Percentiles rank a stretch among this genome's conserved stretches.
Conservation (phyloP, 2,113 vertebrate genomes). For the Micromys minutus region DNA sequence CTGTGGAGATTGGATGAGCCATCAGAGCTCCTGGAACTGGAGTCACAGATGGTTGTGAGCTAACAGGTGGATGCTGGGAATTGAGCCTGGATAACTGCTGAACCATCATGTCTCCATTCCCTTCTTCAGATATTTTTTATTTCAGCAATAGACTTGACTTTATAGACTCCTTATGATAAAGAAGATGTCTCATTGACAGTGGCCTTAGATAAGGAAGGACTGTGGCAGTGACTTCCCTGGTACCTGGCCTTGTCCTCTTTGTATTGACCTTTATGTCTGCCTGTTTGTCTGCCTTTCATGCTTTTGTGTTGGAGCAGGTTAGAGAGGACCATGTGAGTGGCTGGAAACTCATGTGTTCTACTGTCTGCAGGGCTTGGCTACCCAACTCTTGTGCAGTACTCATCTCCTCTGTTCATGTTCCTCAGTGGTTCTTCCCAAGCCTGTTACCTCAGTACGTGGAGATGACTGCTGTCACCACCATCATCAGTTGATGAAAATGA, state of each 20-base stretch:
- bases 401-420: not conserved
- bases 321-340: not conserved
- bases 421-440: not conserved
- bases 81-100: not conserved
- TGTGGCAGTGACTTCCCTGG: not conserved
- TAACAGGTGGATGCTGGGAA: not conserved
- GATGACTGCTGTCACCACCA: not conserved
- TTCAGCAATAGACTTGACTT: not conserved
- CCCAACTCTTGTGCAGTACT: not conserved
- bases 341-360: not conserved
- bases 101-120: not conserved
- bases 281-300: not conserved
- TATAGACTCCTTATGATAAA: not conserved
- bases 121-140: not conserved
- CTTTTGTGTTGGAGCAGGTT: not conserved
- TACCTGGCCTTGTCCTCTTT: not conserved
- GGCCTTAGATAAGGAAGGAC: not conserved
- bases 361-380: rapidly evolving
- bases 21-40: not conserved
- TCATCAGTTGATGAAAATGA: not conserved
- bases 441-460: not conserved
- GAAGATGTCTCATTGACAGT: not conserved
- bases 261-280: not conserved
- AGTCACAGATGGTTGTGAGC: not conserved
- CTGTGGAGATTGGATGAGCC: not conserved